Base-by-base conservation (phyloP, 1,140 invertebrate genomes). In the Leptopilina boulardi region DNA sequence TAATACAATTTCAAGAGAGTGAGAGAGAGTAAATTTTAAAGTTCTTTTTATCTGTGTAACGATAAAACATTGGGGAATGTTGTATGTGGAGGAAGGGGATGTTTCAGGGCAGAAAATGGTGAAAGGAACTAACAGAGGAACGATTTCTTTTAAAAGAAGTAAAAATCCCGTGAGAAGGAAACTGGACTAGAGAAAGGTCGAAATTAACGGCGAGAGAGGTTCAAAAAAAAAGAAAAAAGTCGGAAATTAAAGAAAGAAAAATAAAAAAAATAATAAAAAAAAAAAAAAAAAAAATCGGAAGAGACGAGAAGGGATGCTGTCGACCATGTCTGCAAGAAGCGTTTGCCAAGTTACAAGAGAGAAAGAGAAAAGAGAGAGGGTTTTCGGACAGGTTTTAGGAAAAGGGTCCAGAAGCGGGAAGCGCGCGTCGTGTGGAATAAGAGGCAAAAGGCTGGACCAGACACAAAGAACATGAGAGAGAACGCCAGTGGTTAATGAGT, bases 221-320 rank as follows among this genome's bases (percentile, higher is more conserved):
- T 38, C 26, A 54, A 76, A 70, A 74, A 70, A 74, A 54, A 56
- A 66, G 51, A 47, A 80, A 66, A 82, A 80, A 77, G 76, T 47
- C 41, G 9, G 73, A 77, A 47, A 79, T 21, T 18, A 75, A 41
- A 56, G 23, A 41, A 26, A 59, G 3, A 66, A 75, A 30, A 66
- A 41, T 66, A 18, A 34, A 74, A 21, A 15, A 30, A 66, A 41
- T 66, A 18, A 34, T 66, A 21, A 15, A 75, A 18, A 75, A 42
- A 54, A 19, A 18, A 42, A 66, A 54, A 41, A 74, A 74, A n/a
- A 6, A 34, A 30, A 41, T 41, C 18, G 72, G 38, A 23, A 23
- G 15, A 59, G 26, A 38, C 34, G 34, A 38, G 0, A 21, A 15
- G 71, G 2, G 11, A 18, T 51, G 47, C 47, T n/a, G 47, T 51